Percentiles rank a stretch among this genome's conserved stretches.
These are phyloP conservation scores for Phaonia tiefii DNA, from an alignment of 2,888 invertebrate species.

Conservation along the genomic window DNA sequence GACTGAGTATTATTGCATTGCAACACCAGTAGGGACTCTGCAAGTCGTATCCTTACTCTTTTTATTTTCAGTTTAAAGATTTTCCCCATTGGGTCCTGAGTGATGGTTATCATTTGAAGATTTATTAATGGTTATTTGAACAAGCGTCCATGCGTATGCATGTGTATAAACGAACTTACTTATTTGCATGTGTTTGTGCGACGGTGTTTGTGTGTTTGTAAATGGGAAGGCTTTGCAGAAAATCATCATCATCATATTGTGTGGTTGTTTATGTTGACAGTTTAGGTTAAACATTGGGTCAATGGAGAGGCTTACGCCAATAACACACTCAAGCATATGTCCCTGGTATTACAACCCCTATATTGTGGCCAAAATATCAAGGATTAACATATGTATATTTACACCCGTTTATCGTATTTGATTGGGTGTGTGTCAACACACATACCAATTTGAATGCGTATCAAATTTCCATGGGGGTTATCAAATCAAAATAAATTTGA, in stretches of 20 bases:
- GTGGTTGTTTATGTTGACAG: constrained; percentile 47
- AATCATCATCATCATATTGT: constrained; percentile 33
- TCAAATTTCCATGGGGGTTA: constrained; percentile 18
- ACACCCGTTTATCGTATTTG: background rate
- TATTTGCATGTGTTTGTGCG: no score
- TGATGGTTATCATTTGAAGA: constrained; percentile 53
- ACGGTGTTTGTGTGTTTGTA: constrained; percentile 8
- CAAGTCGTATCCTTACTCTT: no score
- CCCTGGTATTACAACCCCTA: constrained; percentile 28
- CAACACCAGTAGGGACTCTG: no score
- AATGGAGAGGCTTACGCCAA: constrained; percentile 25
- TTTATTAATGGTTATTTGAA: constrained; percentile 55
- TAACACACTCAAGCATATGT: constrained; percentile 32
- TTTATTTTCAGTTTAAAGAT: no score
- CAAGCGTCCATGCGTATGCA: background rate
- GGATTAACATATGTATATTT: background rate
- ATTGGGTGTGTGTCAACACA: constrained; percentile 20
- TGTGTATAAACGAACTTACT: background rate
- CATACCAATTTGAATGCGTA: constrained; percentile 35
- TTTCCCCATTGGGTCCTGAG: constrained; percentile 9
- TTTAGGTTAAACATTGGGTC: constrained; percentile 45
- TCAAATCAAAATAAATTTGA: constrained; percentile 7
- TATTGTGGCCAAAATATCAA: constrained; percentile 17
- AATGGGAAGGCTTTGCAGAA: constrained; percentile 29
- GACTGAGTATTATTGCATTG: no score